Evolutionary conservation across 2,113 vertebrate genomes (phyloP), one percentile per base, ranked within the genome.

Genomic region (Oplegnathus fasciatus): DNA sequence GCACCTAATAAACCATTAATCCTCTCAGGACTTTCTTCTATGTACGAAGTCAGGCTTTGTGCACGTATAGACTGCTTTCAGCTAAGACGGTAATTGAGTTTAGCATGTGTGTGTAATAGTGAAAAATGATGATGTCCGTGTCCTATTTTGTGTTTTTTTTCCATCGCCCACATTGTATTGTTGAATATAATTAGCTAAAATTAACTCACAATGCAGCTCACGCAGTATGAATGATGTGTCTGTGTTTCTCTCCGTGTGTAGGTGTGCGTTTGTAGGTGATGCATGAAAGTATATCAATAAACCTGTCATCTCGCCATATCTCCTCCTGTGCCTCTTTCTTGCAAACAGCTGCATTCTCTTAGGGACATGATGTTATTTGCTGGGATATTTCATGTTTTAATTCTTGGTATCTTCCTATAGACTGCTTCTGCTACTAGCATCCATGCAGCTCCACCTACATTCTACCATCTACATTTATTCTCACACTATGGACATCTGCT

Each of bases 1-100:
- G 48, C 62, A 50, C 67, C 54, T 87, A 89, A 91, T 86, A 87
- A 92, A 93, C 78, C 73, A 92, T 89, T 85, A 78, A 80, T 80
- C 80, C 87, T 86, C 78, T 14, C 69, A 58, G 48, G 73, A 85
- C 58, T 60, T 55, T 78, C 28, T 83, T 81, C 61, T 26, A 74
- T 2, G 6, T 48, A 67, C 32, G 17, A 84, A 86, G 58, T 79
- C 73, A 83, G 40, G 70, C 68, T 69, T 77, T 83, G 54, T 80
- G 58, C 48, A 65, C 52, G 55, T 64, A 37, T 37, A 42, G 24
- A 65, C 74, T 62, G 62, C 77, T 83, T 91, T 88, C 75, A 86
- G 57, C 44, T 84, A 69, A 77, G 34, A 84, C 14, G 28, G 11
- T 93, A 88, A 93, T 78, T 87, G 82, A 86, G 81, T 80, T 82